Base-by-base conservation (phyloP, 2,888 invertebrate genomes). In the Philereme transversata region DNA sequence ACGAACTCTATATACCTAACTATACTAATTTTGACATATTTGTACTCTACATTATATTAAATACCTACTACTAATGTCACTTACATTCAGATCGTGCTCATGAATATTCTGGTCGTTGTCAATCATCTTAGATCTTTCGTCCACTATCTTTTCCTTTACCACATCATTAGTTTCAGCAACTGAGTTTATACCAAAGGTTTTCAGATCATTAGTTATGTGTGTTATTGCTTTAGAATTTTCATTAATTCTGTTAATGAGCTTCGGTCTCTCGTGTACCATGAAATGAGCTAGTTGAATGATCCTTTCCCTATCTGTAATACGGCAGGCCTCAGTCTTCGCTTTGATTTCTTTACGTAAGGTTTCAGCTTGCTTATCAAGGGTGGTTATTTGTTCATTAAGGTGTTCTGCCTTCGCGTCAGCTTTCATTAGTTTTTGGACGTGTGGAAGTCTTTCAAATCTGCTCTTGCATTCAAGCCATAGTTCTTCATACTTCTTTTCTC, bases 401-500 rank as follows among this genome's bases (percentile, higher is more conserved):
- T 38, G 53, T 56, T 82, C 58, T 10, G 65, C 65, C 62, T 70
- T 78, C 57, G 79, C 77, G 62, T 67, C 75, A 8, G 70, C 71
- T 56, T 79, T 64, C 0, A 84, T 62, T 61, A 81, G 72, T 51
- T 78, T 79, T 71, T 86, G 78, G 9, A 89, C 82, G 53, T 76
- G 80, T 40, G 83, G 83, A 57, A 90, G 78, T 60, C 78, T 87
- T 73, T 90, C 87, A 65, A 80, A 88, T 72, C 83, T 75, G 40
- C 65, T 74, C 22, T 22, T 22, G 22, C 1, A 1, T 22, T 22
- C 22, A 22, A 22, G 22, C 22, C 22, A 22, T 3, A 70, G 88
- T 87, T 55, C 81, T 69, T 90, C 87, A 67, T 88, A 88, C 69
- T 83, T 88, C 49, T 79, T 82, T 69, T 82, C 81, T 7, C 83